phyloP scores from a whole-genome alignment of 2,888 invertebrate species.

The Petrolisthes manimaculis region DNA sequence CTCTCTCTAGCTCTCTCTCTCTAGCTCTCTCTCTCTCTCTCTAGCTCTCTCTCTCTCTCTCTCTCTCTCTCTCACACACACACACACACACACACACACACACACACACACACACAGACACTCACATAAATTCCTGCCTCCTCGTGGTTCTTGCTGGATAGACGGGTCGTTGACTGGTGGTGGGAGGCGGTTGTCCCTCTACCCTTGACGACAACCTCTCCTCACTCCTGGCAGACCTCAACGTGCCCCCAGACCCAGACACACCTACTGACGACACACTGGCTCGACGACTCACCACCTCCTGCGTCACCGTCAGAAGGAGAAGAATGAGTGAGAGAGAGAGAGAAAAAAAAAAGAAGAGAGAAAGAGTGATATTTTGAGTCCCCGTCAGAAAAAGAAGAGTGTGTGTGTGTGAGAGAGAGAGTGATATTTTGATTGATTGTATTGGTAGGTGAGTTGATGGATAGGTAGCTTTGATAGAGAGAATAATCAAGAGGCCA shows the following conservation, averaged over 20 bases:
- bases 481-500: neutral
- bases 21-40: too few relatives aligned
- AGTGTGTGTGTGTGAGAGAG: neutral
- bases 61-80: slow-evolving; percentile 16
- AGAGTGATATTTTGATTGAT: neutral
- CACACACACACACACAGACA: slow-evolving; percentile 15
- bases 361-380: neutral
- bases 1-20: too few relatives aligned
- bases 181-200: too few relatives aligned
- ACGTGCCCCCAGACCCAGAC: slow-evolving; percentile 34
- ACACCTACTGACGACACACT: slow-evolving; percentile 9
- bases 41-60: too few relatives aligned
- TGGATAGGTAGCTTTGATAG: neutral
- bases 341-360: neutral
- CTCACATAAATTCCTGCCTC: slow-evolving; percentile 71
- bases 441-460: neutral
- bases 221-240: slow-evolving; percentile 67
- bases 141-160: slow-evolving; percentile 70
- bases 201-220: slow-evolving; percentile 66
- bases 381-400: too few relatives aligned
- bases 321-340: neutral
- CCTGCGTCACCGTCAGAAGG: slow-evolving; percentile 7
- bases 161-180: slow-evolving; percentile 48
- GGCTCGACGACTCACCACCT: slow-evolving; percentile 37
- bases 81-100: slow-evolving; percentile 27